These are phyloP conservation scores for Wasmannia auropunctata DNA, from an alignment of 1,140 invertebrate species.

Conservation along the genomic window DNA sequence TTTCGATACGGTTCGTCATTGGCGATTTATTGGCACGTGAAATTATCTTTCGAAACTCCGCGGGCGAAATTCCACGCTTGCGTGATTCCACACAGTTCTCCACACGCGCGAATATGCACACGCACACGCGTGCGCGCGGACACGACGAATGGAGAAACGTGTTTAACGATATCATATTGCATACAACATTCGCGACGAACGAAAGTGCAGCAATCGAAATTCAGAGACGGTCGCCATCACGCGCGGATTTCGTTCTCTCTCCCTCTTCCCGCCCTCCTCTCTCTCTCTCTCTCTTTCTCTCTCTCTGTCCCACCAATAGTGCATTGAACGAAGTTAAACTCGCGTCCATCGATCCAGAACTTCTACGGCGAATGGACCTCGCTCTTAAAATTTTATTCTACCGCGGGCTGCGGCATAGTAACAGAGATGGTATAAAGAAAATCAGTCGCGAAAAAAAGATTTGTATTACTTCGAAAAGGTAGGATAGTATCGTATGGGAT, in stretches of 20 bases:
- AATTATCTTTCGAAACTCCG: conserved; percentile 32
- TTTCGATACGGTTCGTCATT: conserved; percentile 39
- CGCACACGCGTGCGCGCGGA: not conserved
- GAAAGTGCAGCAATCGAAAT: conserved; percentile 49
- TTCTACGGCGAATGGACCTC: conserved; percentile 30
- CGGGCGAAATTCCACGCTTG: conserved; percentile 38
- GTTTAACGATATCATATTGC: conserved; percentile 30
- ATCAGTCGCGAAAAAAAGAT: not conserved
- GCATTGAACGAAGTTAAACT: conserved; percentile 50
- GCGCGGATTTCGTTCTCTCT: not conserved
- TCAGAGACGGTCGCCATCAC: conserved; percentile 45
- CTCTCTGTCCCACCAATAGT: not conserved
- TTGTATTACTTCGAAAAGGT: not conserved
- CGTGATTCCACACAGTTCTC: not conserved
- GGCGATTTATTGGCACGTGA: conserved; percentile 56
- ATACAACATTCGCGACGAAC: not conserved
- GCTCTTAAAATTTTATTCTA: conserved; percentile 55
- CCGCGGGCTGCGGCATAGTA: not conserved
- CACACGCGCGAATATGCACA: not conserved
- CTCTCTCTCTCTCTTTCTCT: too few species aligned
- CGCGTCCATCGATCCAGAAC: conserved; percentile 46
- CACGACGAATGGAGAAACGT: not conserved
- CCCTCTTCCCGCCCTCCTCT: too few species aligned
- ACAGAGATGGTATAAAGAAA: conserved; percentile 16
- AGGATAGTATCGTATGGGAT: too few species aligned